Evolutionary conservation across 2,888 invertebrate genomes (phyloP).

Genomic region (Drosophila greeni): DNA sequence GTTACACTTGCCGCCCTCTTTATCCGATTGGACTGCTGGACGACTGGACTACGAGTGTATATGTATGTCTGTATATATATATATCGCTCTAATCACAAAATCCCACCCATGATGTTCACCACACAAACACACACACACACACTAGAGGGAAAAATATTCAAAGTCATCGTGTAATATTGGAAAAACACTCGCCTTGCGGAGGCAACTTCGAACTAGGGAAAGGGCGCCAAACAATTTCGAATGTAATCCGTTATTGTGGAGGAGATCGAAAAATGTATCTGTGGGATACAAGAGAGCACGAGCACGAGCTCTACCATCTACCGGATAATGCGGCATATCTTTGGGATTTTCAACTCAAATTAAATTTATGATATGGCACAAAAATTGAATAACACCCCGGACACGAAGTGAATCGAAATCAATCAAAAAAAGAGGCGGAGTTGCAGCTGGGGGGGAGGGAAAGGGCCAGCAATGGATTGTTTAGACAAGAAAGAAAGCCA

Average conservation of each 20-base stretch:
- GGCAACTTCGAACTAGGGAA: not conserved
- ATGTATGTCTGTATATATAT: constrained; percentile 16
- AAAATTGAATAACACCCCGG: constrained; percentile 55
- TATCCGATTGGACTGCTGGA: constrained; percentile 23
- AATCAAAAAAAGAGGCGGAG: too few relatives aligned
- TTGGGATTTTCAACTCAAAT: constrained; percentile 75
- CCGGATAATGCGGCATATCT: constrained; percentile 62
- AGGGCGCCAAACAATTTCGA: constrained; percentile 65
- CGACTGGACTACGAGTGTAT: not conserved
- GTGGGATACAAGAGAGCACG: constrained; percentile 28
- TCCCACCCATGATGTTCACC: constrained; percentile 67
- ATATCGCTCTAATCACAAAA: constrained; percentile 70
- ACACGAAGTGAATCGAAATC: constrained; percentile 39
- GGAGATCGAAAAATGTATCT: constrained; percentile 44
- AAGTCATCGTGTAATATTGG: constrained; percentile 73
- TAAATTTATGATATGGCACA: constrained; percentile 75
- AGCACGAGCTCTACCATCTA: constrained; percentile 11
- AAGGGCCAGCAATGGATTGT: too few relatives aligned
- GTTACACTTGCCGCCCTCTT: constrained; percentile 57
- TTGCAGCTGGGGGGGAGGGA: too few relatives aligned
- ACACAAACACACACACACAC: constrained; percentile 20
- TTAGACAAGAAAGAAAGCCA: too few relatives aligned
- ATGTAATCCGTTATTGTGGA: constrained; percentile 69
- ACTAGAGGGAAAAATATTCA: constrained; percentile 56
- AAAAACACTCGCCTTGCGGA: constrained; percentile 42